Evolutionary conservation across 2,113 vertebrate genomes (phyloP), one percentile per base, ranked within the genome.

Genomic region (Micronycteris hirsuta): DNA sequence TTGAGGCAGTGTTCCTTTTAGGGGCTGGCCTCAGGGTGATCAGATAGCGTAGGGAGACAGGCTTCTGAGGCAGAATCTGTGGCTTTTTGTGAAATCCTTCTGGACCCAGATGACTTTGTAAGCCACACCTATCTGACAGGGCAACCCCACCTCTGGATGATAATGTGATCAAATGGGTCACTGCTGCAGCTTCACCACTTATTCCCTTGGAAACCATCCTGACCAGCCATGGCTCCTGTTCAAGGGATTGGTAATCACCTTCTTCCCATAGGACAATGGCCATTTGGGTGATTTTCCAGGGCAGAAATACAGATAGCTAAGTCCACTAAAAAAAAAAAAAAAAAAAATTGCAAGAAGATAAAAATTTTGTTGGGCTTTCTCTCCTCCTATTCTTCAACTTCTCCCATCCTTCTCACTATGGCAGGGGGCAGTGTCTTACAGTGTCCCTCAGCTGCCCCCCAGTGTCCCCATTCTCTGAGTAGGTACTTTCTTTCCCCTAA

Each of bases 61-160:
- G 5, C 85, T 91, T 71, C 94, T 81, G 0, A 2, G 11, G 63
- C 47, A 95, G 94, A 86, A 86, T 82, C 92, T 93, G 82, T 33
- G 41, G 31, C 38, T 81, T 70, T 91, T 8, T 82, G 24, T 89
- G 56, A 89, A 85, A 6, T 0, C 85, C 97, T 92, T 94, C 96
- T 96, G 96, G 63, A 76, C 4, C 82, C 94, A 76, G 78, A 70
- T 81, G 94, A 65, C 52, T 90, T 94, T 95, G 58, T 47, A 76
- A 76, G 93, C 4, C 36, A 54, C 11, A 85, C 89, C n/a, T 89
- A 93, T 86, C 93, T 94, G 17, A 86, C 8, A 73, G 71, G 65
- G 20, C 89, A 84, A 89, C 63, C 84, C 84, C 83, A n/a, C 54
- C 77, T 85, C 90, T 56, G 7, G 56, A 17, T 52, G 82, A 95